Evolutionary conservation across 2,888 invertebrate genomes (phyloP), one percentile per base, ranked within the genome.

Genomic region (Drosophila suboccidentalis): DNA sequence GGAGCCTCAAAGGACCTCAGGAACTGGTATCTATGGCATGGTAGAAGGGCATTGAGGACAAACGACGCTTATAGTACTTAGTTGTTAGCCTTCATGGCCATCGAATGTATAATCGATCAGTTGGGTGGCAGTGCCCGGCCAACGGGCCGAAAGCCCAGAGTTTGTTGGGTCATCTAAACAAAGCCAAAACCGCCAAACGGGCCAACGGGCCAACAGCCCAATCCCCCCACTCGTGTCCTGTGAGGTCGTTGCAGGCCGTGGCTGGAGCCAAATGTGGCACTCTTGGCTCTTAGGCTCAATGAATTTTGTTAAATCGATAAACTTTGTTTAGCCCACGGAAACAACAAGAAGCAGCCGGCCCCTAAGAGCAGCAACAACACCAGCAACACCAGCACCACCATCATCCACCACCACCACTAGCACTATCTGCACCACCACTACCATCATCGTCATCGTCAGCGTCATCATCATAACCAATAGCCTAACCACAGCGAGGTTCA

Each of bases 91-190:
- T 86, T 87, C 86, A 90, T 88, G 86, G 90, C 86, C 86, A 86
- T 90, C 79, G 89, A 88, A 78, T 86, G 86, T 86, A 86, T 86
- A 86, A 86, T 86, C 86, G 86, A 86, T 86, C 86, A 90, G 72
- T 81, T 72, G 83, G 86, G 80, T 85, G 87, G 78, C 57, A 79
- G 80, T 80, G 80, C 82, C 82, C 82, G 71, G 82, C 80, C 84
- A 84, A 80, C 84, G 81, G 83, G 68, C 51, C 74, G 65, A 74
- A 70, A 41, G 41, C 50, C 51, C 49, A 63, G 78, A 88, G 86
- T 90, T 86, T 86, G 86, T 86, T 86, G 86, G 86, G 86, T 86
- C 86, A 86, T 86, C 86, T 86, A 86, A 86, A 86, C 86, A 90
- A 85, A 88, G 88, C 75, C 75, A 65, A 80, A 76, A 66, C 85